phyloP scores from a whole-genome alignment of 2,888 invertebrate genomes.

The Eristalis pertinax region DNA sequence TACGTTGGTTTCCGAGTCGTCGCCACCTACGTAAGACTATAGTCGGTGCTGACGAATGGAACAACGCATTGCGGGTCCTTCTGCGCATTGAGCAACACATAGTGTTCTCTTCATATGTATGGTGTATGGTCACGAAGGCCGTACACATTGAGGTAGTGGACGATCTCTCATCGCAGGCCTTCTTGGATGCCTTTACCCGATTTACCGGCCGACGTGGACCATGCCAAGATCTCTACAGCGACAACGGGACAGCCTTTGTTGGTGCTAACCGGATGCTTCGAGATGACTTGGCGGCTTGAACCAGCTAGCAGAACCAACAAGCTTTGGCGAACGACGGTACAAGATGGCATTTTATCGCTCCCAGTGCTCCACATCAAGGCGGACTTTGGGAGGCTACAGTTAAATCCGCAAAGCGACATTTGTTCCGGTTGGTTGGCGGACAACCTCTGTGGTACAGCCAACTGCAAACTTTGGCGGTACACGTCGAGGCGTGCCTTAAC shows the following conservation, averaged over 20 bases:
- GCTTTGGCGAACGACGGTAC: slow-evolving; percentile 8
- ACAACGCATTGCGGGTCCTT: background rate
- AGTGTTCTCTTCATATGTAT: too few relatives aligned
- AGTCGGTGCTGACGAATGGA: background rate
- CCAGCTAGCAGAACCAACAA: too few relatives aligned
- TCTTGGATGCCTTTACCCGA: background rate
- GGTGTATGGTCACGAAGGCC: too few relatives aligned
- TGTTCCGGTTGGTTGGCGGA: background rate
- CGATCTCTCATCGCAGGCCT: background rate
- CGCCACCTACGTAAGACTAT: background rate
- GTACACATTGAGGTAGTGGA: background rate
- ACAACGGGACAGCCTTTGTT: slow-evolving; percentile 24
- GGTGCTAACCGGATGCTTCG: slow-evolving; percentile 11
- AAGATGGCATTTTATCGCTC: slow-evolving; percentile 22
- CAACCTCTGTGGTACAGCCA: slow-evolving; percentile 10
- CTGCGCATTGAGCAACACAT: slow-evolving; percentile 1
- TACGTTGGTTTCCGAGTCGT: background rate
- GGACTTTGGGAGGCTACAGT: slow-evolving; percentile 39
- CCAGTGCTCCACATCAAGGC: slow-evolving; percentile 31
- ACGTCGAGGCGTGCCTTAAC: too few relatives aligned
- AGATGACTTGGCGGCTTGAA: slow-evolving; percentile 13
- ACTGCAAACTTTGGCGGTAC: slow-evolving; percentile 2
- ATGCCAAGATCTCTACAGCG: slow-evolving; percentile 33
- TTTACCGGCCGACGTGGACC: slow-evolving; percentile 20
- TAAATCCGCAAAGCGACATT: slow-evolving; percentile 26